Evolutionary conservation across 2,888 invertebrate species (phyloP), one percentile per base, ranked within the genome.

Genomic region (Hylaea fasciaria): DNA sequence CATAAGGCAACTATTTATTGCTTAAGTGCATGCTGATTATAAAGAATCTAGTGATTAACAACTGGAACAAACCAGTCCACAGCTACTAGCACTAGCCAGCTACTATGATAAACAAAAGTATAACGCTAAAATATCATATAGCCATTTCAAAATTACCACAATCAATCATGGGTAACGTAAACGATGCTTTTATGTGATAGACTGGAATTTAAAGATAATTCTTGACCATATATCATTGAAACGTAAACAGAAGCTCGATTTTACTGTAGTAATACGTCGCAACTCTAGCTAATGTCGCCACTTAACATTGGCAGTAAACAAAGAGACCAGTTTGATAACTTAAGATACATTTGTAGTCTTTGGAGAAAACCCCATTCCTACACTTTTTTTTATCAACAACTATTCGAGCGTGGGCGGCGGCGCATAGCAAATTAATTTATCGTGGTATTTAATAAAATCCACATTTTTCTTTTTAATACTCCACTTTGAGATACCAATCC

Each of bases 401-500:
- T 53, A 58, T 54, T 39, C 11, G n/a, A 5, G 62, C 65, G 63
- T 68, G 64, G 68, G 68, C 29, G 47, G 59, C 41, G 46, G n/a
- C n/a, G n/a, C n/a, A n/a, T 46, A 52, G 55, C 41, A 51, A 60
- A 49, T 54, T 56, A 13, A 56, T 49, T 1, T 48, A 28, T 37
- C n/a, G 28, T 48, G 56, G 43, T 54, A 51, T 51, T 50, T 57
- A 62, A 35, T 11, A 54, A 29, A 45, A 43, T 39, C 3, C 44
- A 39, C 50, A 57, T 65, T 56, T 53, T 65, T 59, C 49, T 32
- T 28, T 11, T 50, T 41, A 57, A 47, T 53, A 35, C 37, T 49
- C 28, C 17, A 49, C 35, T 44, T 37, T 29, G 44, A 14, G 29
- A 44, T 57, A 56, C 50, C 46, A 57, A 50, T 60, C 50, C 14